Evolutionary conservation across 2,797 vertebrate species (phyloP), one percentile per base, ranked within the genome.

Genomic region (Oophaga sylvatica): DNA sequence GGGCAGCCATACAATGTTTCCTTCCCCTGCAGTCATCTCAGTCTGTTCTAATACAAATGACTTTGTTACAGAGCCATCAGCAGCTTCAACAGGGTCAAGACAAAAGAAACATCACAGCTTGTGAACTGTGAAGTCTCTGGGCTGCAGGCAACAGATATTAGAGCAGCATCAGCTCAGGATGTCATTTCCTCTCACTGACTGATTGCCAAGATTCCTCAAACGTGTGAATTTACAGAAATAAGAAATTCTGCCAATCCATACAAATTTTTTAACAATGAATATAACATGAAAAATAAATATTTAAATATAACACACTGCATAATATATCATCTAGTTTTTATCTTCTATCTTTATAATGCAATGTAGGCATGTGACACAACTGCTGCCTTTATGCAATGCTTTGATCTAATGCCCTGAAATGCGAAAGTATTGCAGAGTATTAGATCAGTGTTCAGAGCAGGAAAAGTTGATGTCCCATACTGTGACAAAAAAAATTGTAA

Each of bases 81-180:
- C 88, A 89, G 80, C 87, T 89, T 80, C 80, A 86, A 87, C 88
- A 89, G 88, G 84, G 88, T 89, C 84, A 89, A 89, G 88, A 89
- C 88, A 89, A 89, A 89, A 83, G 88, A 89, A 89, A 87, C 84
- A 89, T 83, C 88, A 89, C 84, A 87, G 88, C 80, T 87, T 86
- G 88, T 83, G 84, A 89, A 87, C 80, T 87, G 88, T 75, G 80
- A 89, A 89, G 84, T 89, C 88, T 89, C 84, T 80, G 45, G 73
- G 84, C 88, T 89, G 80, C 80, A 80, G 88, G 88, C 88, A 86
- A 89, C 71, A 86, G 79, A 89, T 82, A 79, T 89, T 83, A 87
- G 56, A 89, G 75, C 84, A 83, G 75, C 53, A 83, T 89, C 73
- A 89, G 80, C 88, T 83, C 81, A 83, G 75, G 65, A 89, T 83